These are phyloP conservation scores for Linyphia triangularis DNA, from an alignment of 2,888 invertebrate genomes.

Conservation along the genomic window DNA sequence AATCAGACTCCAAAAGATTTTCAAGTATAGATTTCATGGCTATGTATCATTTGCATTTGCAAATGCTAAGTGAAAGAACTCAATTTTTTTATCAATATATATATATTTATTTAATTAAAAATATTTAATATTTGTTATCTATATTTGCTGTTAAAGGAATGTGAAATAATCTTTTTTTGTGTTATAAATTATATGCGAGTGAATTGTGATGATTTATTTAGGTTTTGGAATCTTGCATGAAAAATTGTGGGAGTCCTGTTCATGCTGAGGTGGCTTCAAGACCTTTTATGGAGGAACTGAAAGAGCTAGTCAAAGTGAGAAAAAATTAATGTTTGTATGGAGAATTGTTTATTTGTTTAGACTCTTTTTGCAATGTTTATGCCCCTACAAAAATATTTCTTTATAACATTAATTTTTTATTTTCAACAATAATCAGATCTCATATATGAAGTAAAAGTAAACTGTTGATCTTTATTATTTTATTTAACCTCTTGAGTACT, in stretches of 20 bases:
- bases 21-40: no score
- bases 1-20: no score
- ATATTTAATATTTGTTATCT: background rate
- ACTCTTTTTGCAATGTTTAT: background rate
- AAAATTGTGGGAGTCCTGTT: conserved; percentile 95
- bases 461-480: no score
- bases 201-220: no score
- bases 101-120: background rate
- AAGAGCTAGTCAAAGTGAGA: conserved; percentile 89
- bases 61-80: background rate
- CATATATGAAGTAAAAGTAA: no score
- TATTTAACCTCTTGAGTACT: no score
- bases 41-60: no score
- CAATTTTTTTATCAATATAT: background rate
- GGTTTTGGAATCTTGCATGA: conserved; percentile 96
- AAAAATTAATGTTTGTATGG: background rate
- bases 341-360: background rate
- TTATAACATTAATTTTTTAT: background rate
- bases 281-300: conserved; percentile 95
- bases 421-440: background rate
- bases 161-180: no score
- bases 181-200: no score
- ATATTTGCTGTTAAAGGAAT: background rate
- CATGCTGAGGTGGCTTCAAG: conserved; percentile 94
- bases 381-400: background rate